Percentiles rank a stretch among this genome's conserved stretches.
phyloP scores from a whole-genome alignment of 2,888 invertebrate species.

The Drosophila colorata region DNA sequence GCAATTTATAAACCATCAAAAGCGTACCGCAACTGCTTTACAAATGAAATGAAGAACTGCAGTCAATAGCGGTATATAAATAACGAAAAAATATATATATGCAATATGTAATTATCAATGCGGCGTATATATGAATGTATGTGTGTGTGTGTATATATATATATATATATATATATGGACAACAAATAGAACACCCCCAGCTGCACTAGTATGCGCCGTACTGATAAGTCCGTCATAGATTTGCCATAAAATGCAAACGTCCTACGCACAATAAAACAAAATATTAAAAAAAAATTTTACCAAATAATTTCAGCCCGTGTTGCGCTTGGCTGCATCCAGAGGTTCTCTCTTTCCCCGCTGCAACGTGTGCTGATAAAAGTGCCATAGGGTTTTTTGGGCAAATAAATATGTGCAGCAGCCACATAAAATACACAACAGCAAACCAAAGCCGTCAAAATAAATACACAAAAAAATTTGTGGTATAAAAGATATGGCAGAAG shows the following conservation, averaged over 20 bases:
- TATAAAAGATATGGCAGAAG: slow-evolving; percentile 40
- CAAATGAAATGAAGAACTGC: slow-evolving; percentile 16
- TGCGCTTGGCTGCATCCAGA: slow-evolving; percentile 46
- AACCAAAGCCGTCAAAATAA: slow-evolving; percentile 28
- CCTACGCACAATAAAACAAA: slow-evolving; percentile 23
- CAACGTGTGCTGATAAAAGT: slow-evolving; percentile 49
- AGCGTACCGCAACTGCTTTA: slow-evolving; percentile 8
- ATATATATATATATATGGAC: background rate
- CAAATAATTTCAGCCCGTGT: slow-evolving; percentile 50
- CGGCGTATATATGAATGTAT: too few species aligned
- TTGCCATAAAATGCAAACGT: slow-evolving; percentile 55
- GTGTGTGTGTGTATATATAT: too few species aligned
- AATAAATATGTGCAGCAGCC: slow-evolving; percentile 74
- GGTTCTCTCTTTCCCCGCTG: background rate
- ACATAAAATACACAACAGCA: slow-evolving; percentile 47
- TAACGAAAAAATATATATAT: background rate
- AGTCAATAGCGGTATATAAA: slow-evolving; percentile 25
- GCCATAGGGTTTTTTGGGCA: slow-evolving; percentile 70
- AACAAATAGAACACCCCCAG: slow-evolving; percentile 12
- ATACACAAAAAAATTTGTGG: slow-evolving; percentile 26
- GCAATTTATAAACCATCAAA: background rate
- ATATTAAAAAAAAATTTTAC: slow-evolving; percentile 25
- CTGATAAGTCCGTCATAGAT: slow-evolving; percentile 61
- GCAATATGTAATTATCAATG: too few species aligned
- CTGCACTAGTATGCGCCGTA: slow-evolving; percentile 21